Evolutionary conservation across 92 coral and sea anemone species (phyloP).

Genomic region (Meandrina meandrites): DNA sequence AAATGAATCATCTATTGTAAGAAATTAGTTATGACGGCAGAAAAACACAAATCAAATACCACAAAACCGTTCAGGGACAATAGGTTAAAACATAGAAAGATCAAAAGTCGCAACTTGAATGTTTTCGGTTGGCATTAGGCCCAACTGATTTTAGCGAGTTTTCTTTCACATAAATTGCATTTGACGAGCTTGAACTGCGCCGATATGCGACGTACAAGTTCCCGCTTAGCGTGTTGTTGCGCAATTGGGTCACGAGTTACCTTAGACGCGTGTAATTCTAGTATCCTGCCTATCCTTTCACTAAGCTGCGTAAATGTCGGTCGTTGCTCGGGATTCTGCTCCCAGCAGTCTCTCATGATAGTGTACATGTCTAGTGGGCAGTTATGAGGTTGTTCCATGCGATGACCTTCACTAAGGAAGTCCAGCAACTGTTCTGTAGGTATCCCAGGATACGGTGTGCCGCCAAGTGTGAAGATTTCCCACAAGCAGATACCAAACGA

Average conservation of each 20-base stretch:
- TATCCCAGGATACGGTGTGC: conserved; percentile 80
- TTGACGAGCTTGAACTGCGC: no score
- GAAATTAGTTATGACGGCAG: no score
- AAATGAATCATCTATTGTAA: no score
- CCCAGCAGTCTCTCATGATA: conserved; percentile 92
- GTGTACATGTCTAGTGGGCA: conserved; percentile 86
- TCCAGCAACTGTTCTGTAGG: conserved; percentile 78
- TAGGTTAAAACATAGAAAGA: no score
- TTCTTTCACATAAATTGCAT: no score
- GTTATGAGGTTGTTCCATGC: conserved; percentile 82
- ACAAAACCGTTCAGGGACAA: no score
- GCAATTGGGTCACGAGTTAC: conserved; percentile 22
- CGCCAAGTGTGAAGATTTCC: conserved; percentile 95
- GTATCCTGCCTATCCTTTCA: conserved; percentile 70
- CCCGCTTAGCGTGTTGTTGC: no score
- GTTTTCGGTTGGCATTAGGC: no score
- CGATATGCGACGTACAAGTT: no score
- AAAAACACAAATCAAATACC: no score
- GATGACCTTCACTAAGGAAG: conserved; percentile 74
- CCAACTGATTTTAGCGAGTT: no score
- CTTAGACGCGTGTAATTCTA: conserved; percentile 76
- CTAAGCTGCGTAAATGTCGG: conserved; percentile 66
- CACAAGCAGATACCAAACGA: conserved; percentile 86
- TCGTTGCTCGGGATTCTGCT: conserved; percentile 58
- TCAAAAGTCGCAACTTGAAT: no score